These are phyloP conservation scores for Pedionomus torquatus DNA, from an alignment of 2,113 vertebrate genomes.

Conservation along the genomic window DNA sequence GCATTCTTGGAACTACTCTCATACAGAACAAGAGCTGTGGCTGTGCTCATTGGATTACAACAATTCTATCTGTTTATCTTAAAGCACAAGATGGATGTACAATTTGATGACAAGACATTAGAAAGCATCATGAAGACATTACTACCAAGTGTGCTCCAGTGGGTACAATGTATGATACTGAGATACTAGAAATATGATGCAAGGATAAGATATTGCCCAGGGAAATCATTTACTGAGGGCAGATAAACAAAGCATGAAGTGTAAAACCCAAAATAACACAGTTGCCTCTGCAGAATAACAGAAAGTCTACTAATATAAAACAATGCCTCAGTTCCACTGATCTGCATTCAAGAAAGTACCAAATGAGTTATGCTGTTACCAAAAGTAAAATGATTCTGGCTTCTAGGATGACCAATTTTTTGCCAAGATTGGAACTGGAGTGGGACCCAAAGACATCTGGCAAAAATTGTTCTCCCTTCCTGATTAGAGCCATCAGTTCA, in stretches of 20 bases:
- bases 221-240: conserved; percentile 58
- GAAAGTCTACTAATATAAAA: background rate
- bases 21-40: background rate
- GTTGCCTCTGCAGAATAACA: background rate
- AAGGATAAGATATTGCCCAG: conserved; percentile 60
- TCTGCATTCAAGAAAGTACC: background rate
- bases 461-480: background rate
- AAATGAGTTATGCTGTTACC: background rate
- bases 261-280: background rate
- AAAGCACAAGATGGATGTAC: conserved; percentile 31
- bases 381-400: background rate
- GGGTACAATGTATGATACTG: conserved; percentile 31
- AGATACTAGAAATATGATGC: conserved; percentile 53
- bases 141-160: conserved; percentile 13
- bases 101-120: conserved; percentile 43
- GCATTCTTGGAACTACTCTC: background rate
- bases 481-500: background rate
- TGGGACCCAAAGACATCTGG: background rate
- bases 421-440: background rate
- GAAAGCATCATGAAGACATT: conserved; percentile 60
- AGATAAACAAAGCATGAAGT: conserved; percentile 60
- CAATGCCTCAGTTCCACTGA: background rate
- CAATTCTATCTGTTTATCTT: conserved; percentile 48
- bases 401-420: background rate
- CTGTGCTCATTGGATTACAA: conserved; percentile 8